A percentile compares a stretch with the other conserved stretches of the same genome.
phyloP scores from a whole-genome alignment of 2,113 vertebrate genomes.

The Accipiter cooperii region DNA sequence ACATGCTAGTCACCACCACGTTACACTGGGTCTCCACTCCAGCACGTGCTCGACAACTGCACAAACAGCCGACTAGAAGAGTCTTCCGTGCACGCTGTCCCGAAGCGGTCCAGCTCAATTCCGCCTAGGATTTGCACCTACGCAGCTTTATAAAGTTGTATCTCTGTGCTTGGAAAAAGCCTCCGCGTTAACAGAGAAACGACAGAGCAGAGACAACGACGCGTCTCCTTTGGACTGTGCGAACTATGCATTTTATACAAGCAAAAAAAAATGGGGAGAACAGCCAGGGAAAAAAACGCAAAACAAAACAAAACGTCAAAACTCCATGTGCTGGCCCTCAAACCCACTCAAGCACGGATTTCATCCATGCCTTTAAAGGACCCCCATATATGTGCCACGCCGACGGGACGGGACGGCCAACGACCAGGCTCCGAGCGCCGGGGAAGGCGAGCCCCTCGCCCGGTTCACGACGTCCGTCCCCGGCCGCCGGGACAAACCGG shows the following conservation, averaged over 20 bases:
- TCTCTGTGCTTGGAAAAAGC: neutral
- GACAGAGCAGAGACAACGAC: neutral
- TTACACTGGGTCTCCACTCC: neutral
- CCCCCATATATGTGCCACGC: accelerated
- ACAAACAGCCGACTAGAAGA: accelerated
- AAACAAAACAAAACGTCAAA: neutral
- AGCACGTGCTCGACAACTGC: accelerated
- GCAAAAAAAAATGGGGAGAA: neutral
- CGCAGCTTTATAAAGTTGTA: accelerated
- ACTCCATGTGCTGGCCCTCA: neutral
- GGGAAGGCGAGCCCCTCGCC: too few relatives aligned
- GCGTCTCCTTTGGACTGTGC: accelerated
- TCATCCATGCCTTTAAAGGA: too few relatives aligned
- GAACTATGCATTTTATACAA: neutral
- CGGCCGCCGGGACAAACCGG: too few relatives aligned
- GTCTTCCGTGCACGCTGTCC: accelerated
- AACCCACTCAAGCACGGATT: too few relatives aligned
- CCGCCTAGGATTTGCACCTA: neutral
- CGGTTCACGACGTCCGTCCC: neutral
- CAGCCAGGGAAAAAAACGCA: neutral
- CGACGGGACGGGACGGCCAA: accelerated
- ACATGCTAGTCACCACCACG: accelerated
- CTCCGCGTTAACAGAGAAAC: too few relatives aligned
- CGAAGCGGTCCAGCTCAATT: accelerated
- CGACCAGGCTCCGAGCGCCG: accelerated